These are phyloP conservation scores for Phortica variegata DNA, from an alignment of 1,140 invertebrate genomes.

Conservation along the genomic window DNA sequence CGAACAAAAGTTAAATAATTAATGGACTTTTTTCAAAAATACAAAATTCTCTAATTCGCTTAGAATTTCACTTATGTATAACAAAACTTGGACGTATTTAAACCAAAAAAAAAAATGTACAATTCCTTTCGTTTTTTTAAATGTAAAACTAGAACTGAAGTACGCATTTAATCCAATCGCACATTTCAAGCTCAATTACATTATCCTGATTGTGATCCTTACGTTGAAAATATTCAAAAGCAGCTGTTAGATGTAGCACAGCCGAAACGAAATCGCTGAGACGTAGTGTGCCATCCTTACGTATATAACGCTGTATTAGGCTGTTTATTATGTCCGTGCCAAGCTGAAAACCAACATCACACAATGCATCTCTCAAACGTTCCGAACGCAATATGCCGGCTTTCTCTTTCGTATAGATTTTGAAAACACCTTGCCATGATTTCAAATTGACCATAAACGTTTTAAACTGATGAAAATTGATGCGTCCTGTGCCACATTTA, in stretches of 20 bases:
- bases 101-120: conserved; percentile 16
- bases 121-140: conserved; percentile 1
- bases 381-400: conserved; percentile 87
- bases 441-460: conserved; percentile 90
- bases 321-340: conserved; percentile 81
- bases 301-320: conserved; percentile 83
- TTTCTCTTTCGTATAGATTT: conserved; percentile 87
- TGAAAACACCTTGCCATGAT: conserved; percentile 88
- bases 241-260: conserved; percentile 82
- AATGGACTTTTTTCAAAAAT: conserved; percentile 2
- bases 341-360: conserved; percentile 85
- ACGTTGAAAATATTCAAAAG: conserved; percentile 85
- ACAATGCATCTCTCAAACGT: conserved; percentile 77
- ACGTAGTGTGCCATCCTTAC: conserved; percentile 88
- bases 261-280: conserved; percentile 91
- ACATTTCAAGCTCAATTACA: conserved; percentile 74
- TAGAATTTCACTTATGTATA: too few relatives aligned
- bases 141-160: conserved; percentile 39
- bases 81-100: too few relatives aligned
- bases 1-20: conserved; percentile 13
- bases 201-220: conserved; percentile 83
- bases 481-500: conserved; percentile 75
- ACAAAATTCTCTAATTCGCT: too few relatives aligned
- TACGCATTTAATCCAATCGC: conserved; percentile 62
- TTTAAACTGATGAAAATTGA: conserved; percentile 86